phyloP scores from a whole-genome alignment of 2,888 invertebrate species.

The Ennomos erosarius region DNA sequence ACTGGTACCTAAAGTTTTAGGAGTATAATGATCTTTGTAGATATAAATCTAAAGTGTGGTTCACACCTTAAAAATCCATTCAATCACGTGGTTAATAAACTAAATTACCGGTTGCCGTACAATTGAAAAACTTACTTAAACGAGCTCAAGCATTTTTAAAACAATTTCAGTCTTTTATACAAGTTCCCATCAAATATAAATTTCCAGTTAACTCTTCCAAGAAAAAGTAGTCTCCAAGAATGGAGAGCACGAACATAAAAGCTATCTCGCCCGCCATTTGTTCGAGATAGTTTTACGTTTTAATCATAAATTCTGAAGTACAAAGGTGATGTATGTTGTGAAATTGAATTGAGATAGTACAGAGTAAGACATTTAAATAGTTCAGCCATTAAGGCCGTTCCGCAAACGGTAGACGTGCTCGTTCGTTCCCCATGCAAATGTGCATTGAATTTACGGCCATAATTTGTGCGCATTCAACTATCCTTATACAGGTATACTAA shows the following conservation, averaged over 20 bases:
- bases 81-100: background rate
- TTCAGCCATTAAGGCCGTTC: constrained; percentile 63
- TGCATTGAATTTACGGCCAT: constrained; percentile 55
- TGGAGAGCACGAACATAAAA: constrained; percentile 32
- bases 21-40: too few species aligned
- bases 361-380: constrained; percentile 70
- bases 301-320: constrained; percentile 51
- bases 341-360: constrained; percentile 69
- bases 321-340: constrained; percentile 48
- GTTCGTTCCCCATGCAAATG: constrained; percentile 68
- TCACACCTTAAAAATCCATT: too few species aligned
- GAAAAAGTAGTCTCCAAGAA: constrained; percentile 27
- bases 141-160: constrained; percentile 10
- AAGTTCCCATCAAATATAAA: constrained; percentile 27
- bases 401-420: constrained; percentile 54
- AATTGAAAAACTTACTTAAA: constrained; percentile 2
- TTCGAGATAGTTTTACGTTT: constrained; percentile 42
- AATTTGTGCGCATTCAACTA: constrained; percentile 55
- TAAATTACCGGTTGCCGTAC: background rate
- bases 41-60: too few species aligned
- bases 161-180: constrained; percentile 16
- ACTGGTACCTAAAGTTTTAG: too few species aligned
- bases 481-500: constrained; percentile 45
- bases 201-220: constrained; percentile 27
- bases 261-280: constrained; percentile 33